Evolutionary conservation across 2,888 invertebrate species (phyloP), one percentile per base, ranked within the genome.

Genomic region (Rhopalosiphum nymphaeae): DNA sequence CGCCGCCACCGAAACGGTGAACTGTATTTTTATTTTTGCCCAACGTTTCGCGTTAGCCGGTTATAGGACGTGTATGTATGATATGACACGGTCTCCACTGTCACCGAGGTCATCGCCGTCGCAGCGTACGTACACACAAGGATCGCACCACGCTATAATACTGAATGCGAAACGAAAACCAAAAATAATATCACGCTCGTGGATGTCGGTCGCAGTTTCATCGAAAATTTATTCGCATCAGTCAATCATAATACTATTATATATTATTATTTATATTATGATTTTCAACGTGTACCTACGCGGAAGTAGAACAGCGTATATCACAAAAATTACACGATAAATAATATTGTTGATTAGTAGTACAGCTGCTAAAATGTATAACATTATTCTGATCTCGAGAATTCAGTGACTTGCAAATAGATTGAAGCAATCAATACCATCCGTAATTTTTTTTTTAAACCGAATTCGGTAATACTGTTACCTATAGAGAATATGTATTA

Each of bases 21-120:
- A 56, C 42, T 89, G 53, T 56, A 56, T 89, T 89, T 89, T 57
- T 87, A 46, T 87, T 16, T 49, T 46, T 46, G 53, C 53, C 7
- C 42, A 89, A 89, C 42, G 53, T 89, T 57, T 57, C 89, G 42
- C 26, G 42, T 89, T 57, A 89, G 89, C 89, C 36, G 89, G 56
- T 89, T 89, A 89, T 36, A 57, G n/a, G 36, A 78, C 78, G 21
- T 78, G 78, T 42, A 78, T 25, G 42, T 13, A 67, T 36, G 9
- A 78, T 42, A 21, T 78, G 21, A 29, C 46, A 49, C 49, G 46
- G 36, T 78, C 36, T 78, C 21, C n/a, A 16, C 67, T 7, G 46
- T 16, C 87, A 29, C n/a, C 87, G 87, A 87, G 87, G 87, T 87
- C 87, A 87, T 26, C 85, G 13, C 44, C 26, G 44, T 42, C 84